Base-by-base conservation (phyloP, 1,140 invertebrate genomes). In the Diuraphis noxia region DNA sequence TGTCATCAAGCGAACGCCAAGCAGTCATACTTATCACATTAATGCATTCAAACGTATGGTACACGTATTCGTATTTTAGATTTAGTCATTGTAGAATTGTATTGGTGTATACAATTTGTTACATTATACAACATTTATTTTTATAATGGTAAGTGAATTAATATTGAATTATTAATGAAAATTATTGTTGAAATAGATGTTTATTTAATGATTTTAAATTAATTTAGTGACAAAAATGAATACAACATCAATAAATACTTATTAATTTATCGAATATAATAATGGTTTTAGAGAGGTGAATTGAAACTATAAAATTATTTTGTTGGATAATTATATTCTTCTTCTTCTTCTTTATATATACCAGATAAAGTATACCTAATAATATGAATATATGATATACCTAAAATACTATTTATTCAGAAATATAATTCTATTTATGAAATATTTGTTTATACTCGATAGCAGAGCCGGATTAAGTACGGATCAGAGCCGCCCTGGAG, bases 101-200 rank as follows among this genome's bases (percentile, higher is more conserved):
- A 40, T 40, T 40, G 21, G 7, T 25, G 21, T 38, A 72, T 30
- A 81, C 7, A 40, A n/a, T 17, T 63, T 19, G 13, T 17, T 38
- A 40, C 8, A 40, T n/a, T n/a, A n/a, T 21, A 81, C 0, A 81
- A 9, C 17, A 81, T n/a, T 84, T 84, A n/a, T n/a, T n/a, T n/a
- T n/a, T 10, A 84, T 41, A 86, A 86, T 86, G 84, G 84, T 86
- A 86, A 36, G 84, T 86, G 10, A 34, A 49, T 49, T 41, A 40
- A 41, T 41, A 82, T 41, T 41, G 25, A 7, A 43, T 41, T 82
- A n/a, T 72, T 72, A n/a, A 72, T 19, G 4, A 17, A n/a, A 2
- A 3, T 30, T 63, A 63, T 63, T 56, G n/a, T 63, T n/a, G 0
- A n/a, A 63, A 13, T 63, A 17, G 30, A n/a, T 5, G 13, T n/a